These are phyloP conservation scores for Seriola aureovittata DNA, from an alignment of 2,113 vertebrate genomes.

Conservation along the genomic window DNA sequence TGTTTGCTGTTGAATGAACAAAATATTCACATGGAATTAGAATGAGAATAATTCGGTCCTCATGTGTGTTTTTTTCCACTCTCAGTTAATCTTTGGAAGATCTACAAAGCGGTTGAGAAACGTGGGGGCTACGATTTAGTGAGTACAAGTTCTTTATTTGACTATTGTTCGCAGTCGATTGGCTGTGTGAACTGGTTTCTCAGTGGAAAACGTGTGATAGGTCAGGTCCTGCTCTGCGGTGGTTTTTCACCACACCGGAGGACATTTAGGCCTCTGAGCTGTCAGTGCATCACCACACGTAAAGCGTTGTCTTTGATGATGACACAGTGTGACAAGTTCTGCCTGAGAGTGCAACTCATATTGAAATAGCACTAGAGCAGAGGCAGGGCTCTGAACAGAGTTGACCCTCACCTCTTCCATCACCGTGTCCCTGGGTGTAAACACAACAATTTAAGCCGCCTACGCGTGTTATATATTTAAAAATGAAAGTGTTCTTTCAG, in stretches of 20 bases:
- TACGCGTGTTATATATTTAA: constrained; percentile 5
- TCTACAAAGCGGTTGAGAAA: constrained; percentile 94
- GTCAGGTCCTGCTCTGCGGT: constrained; percentile 14
- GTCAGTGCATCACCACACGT: not conserved
- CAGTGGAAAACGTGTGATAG: constrained; percentile 58
- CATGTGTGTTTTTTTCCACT: constrained; percentile 15
- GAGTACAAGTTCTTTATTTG: constrained; percentile 63
- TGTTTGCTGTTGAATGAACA: not conserved
- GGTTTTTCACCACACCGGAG: constrained; percentile 49
- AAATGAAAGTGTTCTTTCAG: constrained; percentile 29
- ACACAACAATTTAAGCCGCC: not conserved
- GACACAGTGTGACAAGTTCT: constrained; percentile 32
- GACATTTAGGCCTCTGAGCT: constrained; percentile 6
- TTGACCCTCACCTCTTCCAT: constrained; percentile 4
- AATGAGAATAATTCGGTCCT: not conserved
- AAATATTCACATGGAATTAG: not conserved
- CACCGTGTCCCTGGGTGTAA: not conserved
- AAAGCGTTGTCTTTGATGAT: constrained; percentile 57
- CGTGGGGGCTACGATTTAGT: constrained; percentile 95
- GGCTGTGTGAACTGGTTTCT: constrained; percentile 7
- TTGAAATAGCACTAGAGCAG: constrained; percentile 7
- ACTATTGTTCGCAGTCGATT: not conserved
- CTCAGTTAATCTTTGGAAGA: constrained; percentile 95
- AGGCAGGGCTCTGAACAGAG: not conserved
- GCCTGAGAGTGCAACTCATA: constrained; percentile 31